Conservation (phyloP, 2,797 vertebrate genomes). For the Synanceia verrucosa region DNA sequence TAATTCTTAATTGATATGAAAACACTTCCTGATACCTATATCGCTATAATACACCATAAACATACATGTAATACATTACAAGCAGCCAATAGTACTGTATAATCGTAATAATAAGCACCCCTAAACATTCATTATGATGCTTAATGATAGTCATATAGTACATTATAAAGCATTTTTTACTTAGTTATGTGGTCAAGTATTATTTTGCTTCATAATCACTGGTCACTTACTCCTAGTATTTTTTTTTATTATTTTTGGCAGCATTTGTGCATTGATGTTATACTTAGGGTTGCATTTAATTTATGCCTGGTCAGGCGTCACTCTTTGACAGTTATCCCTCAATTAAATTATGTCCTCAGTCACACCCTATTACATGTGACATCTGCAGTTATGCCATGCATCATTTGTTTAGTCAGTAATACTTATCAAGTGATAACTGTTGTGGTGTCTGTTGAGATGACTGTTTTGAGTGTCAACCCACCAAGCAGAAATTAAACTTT, state of each 20-base stretch:
- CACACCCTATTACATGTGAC: neutral
- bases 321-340: slow-evolving; percentile 30
- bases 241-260: slow-evolving; percentile 32
- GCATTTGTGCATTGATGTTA: slow-evolving; percentile 36
- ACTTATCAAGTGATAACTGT: too few species aligned
- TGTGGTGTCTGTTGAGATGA: slow-evolving; percentile 5
- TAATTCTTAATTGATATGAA: neutral
- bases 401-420: neutral
- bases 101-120: neutral
- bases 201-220: neutral
- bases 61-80: neutral
- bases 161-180: neutral
- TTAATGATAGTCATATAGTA: too few species aligned
- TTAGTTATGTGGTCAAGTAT: neutral
- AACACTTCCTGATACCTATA: neutral
- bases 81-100: neutral
- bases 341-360: neutral
- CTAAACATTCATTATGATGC: too few species aligned
- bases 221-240: too few species aligned
- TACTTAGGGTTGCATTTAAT: slow-evolving; percentile 43
- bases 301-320: slow-evolving; percentile 55
- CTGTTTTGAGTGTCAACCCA: slow-evolving; percentile 34
- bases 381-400: neutral
- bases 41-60: neutral
- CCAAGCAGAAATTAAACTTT: slow-evolving; percentile 58